Base-by-base conservation (phyloP, 1,140 invertebrate species). In the Trissolcus basalis region DNA sequence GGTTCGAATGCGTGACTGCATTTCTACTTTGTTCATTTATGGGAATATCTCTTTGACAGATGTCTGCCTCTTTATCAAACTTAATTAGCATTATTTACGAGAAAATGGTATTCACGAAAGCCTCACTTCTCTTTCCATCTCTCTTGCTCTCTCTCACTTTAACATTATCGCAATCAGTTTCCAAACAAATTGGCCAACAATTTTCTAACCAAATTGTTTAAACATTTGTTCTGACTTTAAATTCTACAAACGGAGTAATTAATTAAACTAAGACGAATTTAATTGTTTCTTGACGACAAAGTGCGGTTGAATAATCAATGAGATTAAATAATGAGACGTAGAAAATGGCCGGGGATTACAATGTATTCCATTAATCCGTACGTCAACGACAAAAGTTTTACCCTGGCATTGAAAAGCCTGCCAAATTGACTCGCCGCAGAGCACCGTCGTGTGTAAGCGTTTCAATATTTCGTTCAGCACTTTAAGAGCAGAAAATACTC, bases 391-490 rank as follows among this genome's bases (percentile, higher is more conserved):
- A 27, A 58, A 60, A 59, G 13, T 73, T 67, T 43, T 39, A 11
- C 9, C n/a, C n/a, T 14, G 12, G 12, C 33, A 54, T 55, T 65
- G 16, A 55, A 67, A 73, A 55, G 44, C 48, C 43, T 13, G 43
- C 50, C 15, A 73, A 73, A 73, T 65, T 64, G 56, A 64, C 53
- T 63, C 47, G 47, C 44, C 33, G 15, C 36, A 45, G 15, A 43
- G 58, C 45, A 39, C 49, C 35, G 48, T 51, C 47, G 39, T 55
- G 61, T 65, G 60, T 58, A 58, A 71, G 59, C 53, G 54, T 64
- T 71, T 51, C 53, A 41, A 61, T 71, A 59, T 72, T 58, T 58
- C 60, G 59, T 48, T 72, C 39, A 39, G 60, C 54, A 64, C 53
- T 72, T 71, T 71, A 47, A 45, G 32, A 45, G 53, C 47, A 35